Evolutionary conservation across 2,888 invertebrate genomes (phyloP).

Genomic region (Dynastes grantii): DNA sequence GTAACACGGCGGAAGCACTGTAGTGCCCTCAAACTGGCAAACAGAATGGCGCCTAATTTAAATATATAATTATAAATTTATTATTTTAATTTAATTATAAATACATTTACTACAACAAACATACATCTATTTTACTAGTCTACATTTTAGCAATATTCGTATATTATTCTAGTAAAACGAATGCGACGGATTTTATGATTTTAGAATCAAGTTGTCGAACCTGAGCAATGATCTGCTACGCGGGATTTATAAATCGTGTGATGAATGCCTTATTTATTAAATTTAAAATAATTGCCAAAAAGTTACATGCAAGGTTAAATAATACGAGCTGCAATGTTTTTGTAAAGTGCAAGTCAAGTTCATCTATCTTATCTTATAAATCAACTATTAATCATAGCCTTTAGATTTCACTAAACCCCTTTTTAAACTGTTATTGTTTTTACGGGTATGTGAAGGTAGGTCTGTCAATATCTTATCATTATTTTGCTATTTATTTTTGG

Average conservation of each 20-base stretch:
- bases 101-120: background rate
- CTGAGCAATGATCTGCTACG: background rate
- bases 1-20: conserved; percentile 54
- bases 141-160: background rate
- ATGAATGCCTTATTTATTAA: background rate
- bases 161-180: background rate
- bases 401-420: conserved; percentile 28
- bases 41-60: background rate
- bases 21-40: conserved; percentile 48
- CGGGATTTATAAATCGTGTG: conserved; percentile 26
- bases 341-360: background rate
- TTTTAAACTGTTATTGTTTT: conserved; percentile 48
- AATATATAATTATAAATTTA: background rate
- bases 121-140: background rate
- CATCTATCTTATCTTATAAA: background rate
- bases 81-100: too few species aligned
- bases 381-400: conserved; percentile 2
- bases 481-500: conserved; percentile 52
- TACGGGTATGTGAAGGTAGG: conserved; percentile 53
- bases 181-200: too few species aligned
- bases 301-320: too few species aligned
- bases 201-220: background rate
- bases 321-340: background rate
- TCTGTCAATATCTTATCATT: conserved; percentile 56
- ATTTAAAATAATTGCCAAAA: too few species aligned